phyloP scores from a whole-genome alignment of 2,113 vertebrate species.

The Arenaria interpres region DNA sequence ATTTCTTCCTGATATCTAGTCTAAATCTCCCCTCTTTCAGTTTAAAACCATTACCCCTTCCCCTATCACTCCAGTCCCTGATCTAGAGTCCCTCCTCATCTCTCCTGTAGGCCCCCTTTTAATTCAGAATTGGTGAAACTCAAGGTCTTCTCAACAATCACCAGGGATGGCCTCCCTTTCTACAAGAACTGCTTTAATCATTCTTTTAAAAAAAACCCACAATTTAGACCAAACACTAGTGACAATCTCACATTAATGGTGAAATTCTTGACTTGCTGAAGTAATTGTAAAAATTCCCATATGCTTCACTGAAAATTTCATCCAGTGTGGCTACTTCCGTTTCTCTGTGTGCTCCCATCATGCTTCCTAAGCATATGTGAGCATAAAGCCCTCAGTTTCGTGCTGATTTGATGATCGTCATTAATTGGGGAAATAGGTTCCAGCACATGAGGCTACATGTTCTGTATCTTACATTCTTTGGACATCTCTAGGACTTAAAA shows the following conservation, averaged over 20 bases:
- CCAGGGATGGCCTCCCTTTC: neutral
- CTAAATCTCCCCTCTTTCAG: too few species aligned
- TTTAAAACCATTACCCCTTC: too few species aligned
- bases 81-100: too few species aligned
- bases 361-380: neutral
- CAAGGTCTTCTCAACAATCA: neutral
- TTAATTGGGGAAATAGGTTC: neutral
- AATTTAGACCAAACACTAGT: neutral
- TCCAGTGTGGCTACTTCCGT: neutral
- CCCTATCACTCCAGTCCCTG: too few species aligned
- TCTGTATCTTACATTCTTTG: neutral
- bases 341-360: neutral
- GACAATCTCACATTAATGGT: neutral
- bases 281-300: neutral
- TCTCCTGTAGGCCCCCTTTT: neutral
- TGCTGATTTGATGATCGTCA: neutral
- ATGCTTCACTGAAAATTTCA: neutral
- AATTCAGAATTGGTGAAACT: neutral
- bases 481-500: neutral
- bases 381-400: neutral
- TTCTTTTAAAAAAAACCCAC: accelerated
- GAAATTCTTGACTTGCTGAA: neutral
- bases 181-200: neutral
- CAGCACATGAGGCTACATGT: neutral
- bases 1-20: too few species aligned